Evolutionary conservation across 2,113 vertebrate genomes (phyloP).

Genomic region (Cinclus mexicanus): DNA sequence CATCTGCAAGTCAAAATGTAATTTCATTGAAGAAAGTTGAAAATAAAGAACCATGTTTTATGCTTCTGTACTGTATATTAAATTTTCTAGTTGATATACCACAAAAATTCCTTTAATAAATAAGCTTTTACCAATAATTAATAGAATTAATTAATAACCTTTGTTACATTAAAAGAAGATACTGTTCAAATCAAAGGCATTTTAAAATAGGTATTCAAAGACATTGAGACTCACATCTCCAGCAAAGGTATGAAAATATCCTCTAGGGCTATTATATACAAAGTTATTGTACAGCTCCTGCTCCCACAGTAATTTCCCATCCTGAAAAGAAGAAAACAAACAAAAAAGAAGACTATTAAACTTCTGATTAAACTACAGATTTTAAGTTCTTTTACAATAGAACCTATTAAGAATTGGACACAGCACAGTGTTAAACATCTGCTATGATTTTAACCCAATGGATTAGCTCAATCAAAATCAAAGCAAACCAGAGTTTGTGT

Average conservation of each 20-base stretch:
- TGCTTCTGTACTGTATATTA: neutral
- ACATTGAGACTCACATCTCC: conserved; percentile 81
- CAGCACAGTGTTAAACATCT: neutral
- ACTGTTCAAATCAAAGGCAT: neutral
- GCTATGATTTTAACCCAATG: neutral
- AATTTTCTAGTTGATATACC: neutral
- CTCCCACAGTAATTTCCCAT: conserved; percentile 91
- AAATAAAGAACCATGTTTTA: neutral
- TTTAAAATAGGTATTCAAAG: conserved; percentile 10
- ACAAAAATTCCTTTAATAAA: neutral
- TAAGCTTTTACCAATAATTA: neutral
- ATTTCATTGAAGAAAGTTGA: neutral
- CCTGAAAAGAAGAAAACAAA: conserved; percentile 75
- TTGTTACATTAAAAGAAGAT: neutral
- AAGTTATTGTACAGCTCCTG: conserved; percentile 99
- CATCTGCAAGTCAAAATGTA: neutral
- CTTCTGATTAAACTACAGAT: neutral
- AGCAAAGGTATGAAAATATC: conserved; percentile 96
- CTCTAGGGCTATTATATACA: conserved; percentile 87
- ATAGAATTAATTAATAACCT: neutral
- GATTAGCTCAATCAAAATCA: neutral
- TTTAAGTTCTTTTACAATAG: neutral
- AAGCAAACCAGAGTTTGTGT: neutral
- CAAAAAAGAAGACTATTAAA: neutral
- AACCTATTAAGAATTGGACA: neutral